These are phyloP conservation scores for Nyctereutes procyonoides DNA, from an alignment of 2,113 vertebrate species.

Conservation along the genomic window DNA sequence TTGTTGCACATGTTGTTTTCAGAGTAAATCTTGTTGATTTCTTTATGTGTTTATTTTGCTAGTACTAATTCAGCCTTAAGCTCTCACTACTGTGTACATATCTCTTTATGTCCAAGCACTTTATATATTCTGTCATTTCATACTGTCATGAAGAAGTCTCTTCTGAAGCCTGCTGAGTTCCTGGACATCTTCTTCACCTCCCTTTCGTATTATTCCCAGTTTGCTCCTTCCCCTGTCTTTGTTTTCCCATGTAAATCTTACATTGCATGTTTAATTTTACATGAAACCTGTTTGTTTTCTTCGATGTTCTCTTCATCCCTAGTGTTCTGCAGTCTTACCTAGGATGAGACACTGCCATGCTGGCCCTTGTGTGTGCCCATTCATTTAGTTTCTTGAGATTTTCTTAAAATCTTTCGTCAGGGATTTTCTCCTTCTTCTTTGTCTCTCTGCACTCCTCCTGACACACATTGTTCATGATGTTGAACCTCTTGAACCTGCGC, in stretches of 20 bases:
- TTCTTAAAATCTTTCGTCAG: background rate
- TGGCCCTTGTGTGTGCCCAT: background rate
- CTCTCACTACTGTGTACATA: background rate
- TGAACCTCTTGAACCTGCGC: background rate
- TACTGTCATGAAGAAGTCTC: constrained; percentile 15
- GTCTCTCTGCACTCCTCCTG: background rate
- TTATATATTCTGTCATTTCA: background rate
- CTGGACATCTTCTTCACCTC: background rate
- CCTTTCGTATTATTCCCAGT: background rate
- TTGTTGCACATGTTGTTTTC: constrained; percentile 31
- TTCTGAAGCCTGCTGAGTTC: background rate
- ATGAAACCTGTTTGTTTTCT: background rate
- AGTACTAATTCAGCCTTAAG: constrained; percentile 30
- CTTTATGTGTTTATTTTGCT: constrained; percentile 23
- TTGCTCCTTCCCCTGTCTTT: background rate
- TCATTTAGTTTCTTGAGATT: constrained; percentile 8
- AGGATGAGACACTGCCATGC: background rate
- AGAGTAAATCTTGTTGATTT: background rate
- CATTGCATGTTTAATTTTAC: background rate
- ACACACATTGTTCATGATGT: background rate
- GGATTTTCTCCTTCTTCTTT: background rate
- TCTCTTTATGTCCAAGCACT: constrained; percentile 1
- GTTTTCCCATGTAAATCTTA: constrained; percentile 20
- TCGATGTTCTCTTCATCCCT: background rate
- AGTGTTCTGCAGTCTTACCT: constrained; percentile 30